phyloP scores from a whole-genome alignment of 2,888 invertebrate species.

The Fabriciana adippe region DNA sequence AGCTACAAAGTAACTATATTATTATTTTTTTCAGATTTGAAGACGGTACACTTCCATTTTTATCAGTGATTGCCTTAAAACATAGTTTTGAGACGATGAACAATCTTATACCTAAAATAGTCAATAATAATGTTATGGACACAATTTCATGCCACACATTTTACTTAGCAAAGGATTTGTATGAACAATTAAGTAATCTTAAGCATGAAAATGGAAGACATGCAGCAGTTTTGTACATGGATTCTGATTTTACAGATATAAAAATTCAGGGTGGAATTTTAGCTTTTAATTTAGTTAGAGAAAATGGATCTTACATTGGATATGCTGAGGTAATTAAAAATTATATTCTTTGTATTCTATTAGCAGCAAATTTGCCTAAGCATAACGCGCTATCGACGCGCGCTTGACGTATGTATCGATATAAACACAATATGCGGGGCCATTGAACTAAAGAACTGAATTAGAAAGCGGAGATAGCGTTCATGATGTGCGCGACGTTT shows the following conservation, averaged over 20 bases:
- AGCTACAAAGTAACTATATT: no score
- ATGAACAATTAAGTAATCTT: slow-evolving; percentile 82
- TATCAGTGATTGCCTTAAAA: slow-evolving; percentile 90
- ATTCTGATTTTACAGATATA: slow-evolving; percentile 84
- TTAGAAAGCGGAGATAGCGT: no score
- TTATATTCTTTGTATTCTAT: neutral
- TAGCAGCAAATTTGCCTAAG: neutral
- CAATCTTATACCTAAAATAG: slow-evolving; percentile 73
- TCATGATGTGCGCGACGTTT: no score
- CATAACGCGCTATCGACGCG: no score
- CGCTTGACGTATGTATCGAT: no score
- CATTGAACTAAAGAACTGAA: no score
- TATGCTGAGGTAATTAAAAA: slow-evolving; percentile 88
- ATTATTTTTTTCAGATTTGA: slow-evolving; percentile 90
- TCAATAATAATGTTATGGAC: slow-evolving; percentile 77
- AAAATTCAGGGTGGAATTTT: slow-evolving; percentile 91
- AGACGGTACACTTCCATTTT: slow-evolving; percentile 95
- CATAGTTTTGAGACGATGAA: slow-evolving; percentile 89
- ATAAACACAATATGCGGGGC: no score
- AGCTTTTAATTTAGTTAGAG: slow-evolving; percentile 92
- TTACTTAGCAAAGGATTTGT: slow-evolving; percentile 87
- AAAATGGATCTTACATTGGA: slow-evolving; percentile 91
- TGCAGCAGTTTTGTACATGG: slow-evolving; percentile 87
- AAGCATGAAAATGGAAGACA: slow-evolving; percentile 88
- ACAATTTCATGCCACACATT: slow-evolving; percentile 89